These are phyloP conservation scores for Holcopasites calliopsidis DNA, from an alignment of 1,140 invertebrate genomes.

Conservation along the genomic window DNA sequence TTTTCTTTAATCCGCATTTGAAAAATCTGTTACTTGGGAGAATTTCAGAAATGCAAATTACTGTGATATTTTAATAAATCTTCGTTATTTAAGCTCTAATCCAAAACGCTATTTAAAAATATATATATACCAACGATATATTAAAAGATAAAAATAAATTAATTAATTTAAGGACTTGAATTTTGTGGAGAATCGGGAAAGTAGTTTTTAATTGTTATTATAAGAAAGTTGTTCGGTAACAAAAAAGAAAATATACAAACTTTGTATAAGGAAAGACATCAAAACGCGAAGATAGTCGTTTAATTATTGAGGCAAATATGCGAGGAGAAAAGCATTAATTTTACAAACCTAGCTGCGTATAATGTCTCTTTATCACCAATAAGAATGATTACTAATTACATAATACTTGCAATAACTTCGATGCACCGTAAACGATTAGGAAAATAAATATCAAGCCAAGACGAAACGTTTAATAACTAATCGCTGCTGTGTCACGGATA, in stretches of 20 bases:
- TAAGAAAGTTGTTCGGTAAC: no score
- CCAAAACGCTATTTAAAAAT: not conserved
- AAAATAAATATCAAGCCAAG: not conserved
- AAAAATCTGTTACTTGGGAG: no score
- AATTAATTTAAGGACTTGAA: not conserved
- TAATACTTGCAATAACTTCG: slow-evolving; percentile 43
- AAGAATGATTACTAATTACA: slow-evolving; percentile 44
- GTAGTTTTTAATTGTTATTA: not conserved
- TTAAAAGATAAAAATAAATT: not conserved
- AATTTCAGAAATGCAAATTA: no score
- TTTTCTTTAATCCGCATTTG: no score
- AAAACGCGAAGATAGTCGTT: not conserved
- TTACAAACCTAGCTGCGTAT: slow-evolving; percentile 47
- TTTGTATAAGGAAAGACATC: not conserved
- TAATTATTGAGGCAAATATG: not conserved
- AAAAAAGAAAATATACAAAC: not conserved
- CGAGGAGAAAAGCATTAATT: not conserved
- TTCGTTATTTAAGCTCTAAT: not conserved
- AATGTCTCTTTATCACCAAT: slow-evolving; percentile 24
- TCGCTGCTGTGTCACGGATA: not conserved
- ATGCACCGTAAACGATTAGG: not conserved
- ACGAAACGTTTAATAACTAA: not conserved
- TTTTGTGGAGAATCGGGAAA: not conserved
- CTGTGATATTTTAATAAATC: no score
- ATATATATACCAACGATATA: not conserved